phyloP scores from a whole-genome alignment of 2,113 vertebrate genomes.

The Aix galericulata region DNA sequence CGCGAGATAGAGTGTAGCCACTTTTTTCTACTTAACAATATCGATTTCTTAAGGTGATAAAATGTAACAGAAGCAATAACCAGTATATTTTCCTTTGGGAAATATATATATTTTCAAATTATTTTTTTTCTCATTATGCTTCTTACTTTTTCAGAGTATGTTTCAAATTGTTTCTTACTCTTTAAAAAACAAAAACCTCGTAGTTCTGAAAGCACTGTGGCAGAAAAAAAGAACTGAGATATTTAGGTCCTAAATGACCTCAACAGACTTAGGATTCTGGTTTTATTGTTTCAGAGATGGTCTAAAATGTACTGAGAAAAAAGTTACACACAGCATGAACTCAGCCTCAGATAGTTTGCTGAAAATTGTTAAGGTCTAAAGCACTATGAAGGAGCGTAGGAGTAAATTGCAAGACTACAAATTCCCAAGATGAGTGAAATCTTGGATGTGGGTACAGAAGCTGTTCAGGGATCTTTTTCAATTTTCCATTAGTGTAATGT shows the following conservation, averaged over 20 bases:
- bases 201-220: neutral
- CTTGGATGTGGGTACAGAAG: neutral
- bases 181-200: neutral
- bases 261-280: neutral
- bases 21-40: neutral
- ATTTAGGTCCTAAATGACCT: neutral
- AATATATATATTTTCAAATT: neutral
- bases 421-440: neutral
- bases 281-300: neutral
- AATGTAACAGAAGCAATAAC: neutral
- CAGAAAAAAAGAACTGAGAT: neutral
- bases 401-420: neutral
- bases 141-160: neutral
- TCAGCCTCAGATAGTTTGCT: neutral
- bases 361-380: neutral
- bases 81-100: neutral
- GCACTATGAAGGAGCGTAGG: neutral
- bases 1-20: neutral
- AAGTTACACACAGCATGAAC: neutral
- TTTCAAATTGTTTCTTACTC: neutral
- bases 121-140: neutral
- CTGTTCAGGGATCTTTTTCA: neutral
- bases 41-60: neutral
- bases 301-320: neutral
- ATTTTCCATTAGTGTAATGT: neutral